Conservation (phyloP, 2,888 invertebrate species). For the Protophormia terraenovae region DNA sequence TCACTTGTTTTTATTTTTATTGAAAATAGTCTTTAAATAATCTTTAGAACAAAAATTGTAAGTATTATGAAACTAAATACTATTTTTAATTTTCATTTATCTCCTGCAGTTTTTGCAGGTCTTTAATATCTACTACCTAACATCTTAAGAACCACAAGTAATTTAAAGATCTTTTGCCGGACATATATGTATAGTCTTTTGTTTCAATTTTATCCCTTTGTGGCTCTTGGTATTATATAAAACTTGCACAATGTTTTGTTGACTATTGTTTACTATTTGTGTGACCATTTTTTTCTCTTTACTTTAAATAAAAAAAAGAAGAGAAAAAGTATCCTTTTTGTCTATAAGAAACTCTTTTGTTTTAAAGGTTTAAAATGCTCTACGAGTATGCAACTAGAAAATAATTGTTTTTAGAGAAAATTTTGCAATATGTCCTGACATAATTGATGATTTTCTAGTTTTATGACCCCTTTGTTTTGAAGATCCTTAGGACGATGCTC, state of each 20-base stretch:
- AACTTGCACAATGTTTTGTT: constrained; percentile 52
- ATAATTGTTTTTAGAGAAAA: constrained; percentile 1
- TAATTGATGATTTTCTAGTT: constrained; percentile 61
- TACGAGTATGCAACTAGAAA: no score
- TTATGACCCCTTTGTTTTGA: constrained; percentile 52
- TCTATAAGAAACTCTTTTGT: constrained; percentile 58
- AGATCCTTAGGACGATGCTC: not conserved
- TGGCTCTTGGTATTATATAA: constrained; percentile 4
- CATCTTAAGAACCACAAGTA: constrained; percentile 65
- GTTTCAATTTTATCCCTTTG: constrained; percentile 15
- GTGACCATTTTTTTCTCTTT: constrained; percentile 48
- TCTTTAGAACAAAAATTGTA: constrained; percentile 17
- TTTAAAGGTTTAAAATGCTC: constrained; percentile 23
- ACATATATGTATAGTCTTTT: constrained; percentile 11
- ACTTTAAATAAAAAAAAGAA: not conserved
- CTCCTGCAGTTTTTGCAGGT: constrained; percentile 31
- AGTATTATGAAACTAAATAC: constrained; percentile 65
- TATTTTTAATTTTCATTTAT: constrained; percentile 34
- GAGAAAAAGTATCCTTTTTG: constrained; percentile 46
- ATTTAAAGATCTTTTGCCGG: constrained; percentile 65
- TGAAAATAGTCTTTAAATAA: constrained; percentile 38
- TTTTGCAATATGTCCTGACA: constrained; percentile 60
- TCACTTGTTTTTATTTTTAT: constrained; percentile 53
- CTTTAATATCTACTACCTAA: constrained; percentile 31
- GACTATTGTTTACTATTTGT: constrained; percentile 32